Conservation (phyloP, 2,797 vertebrate species). For the Intellagama lesueurii region DNA sequence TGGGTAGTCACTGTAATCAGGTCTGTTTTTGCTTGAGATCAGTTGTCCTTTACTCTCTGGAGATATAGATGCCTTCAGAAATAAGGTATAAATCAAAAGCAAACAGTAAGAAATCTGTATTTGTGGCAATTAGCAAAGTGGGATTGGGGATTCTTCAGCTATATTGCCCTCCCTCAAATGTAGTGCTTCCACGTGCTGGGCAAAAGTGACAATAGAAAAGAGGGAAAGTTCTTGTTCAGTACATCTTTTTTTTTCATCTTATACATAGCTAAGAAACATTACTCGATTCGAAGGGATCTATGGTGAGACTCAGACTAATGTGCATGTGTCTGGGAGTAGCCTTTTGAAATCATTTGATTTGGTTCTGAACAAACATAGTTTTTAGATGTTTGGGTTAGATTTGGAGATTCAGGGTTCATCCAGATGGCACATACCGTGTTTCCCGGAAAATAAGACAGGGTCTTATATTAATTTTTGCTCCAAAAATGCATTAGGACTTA, state of each 20-base stretch:
- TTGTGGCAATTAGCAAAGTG: no score
- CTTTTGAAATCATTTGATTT: not conserved
- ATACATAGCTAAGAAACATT: not conserved
- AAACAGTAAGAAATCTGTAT: no score
- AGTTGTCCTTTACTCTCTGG: no score
- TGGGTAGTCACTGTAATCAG: not conserved
- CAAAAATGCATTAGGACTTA: no score
- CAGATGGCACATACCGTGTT: no score
- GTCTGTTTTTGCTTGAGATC: not conserved
- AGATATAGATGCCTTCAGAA: not conserved
- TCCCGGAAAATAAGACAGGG: no score
- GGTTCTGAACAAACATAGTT: not conserved
- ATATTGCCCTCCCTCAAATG: no score
- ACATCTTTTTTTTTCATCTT: not conserved
- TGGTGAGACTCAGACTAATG: not conserved
- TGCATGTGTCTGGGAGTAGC: not conserved
- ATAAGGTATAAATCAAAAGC: not conserved
- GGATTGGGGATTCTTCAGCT: no score
- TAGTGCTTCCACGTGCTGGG: no score
- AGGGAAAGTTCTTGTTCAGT: not conserved
- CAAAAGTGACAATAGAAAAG: not conserved
- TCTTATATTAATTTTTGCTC: no score
- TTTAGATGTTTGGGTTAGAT: not conserved
- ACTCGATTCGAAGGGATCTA: not conserved
- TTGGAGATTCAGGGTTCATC: not conserved